Base-by-base conservation (phyloP, 2,888 invertebrate species). In the Ochropacha duplaris region DNA sequence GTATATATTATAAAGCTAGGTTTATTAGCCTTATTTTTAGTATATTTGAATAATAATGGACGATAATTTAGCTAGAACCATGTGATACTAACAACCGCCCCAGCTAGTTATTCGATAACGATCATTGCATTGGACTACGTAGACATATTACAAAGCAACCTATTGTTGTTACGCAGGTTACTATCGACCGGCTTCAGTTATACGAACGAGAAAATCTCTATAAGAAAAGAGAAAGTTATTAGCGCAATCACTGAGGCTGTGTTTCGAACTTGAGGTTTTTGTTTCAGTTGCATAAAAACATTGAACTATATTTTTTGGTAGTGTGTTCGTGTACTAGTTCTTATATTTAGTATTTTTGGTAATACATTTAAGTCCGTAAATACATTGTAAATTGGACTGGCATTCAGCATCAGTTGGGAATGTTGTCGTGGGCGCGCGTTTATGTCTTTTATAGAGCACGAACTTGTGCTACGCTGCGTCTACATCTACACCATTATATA, bases 401-500 rank as follows among this genome's bases (percentile, higher is more conserved):
- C 57, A 56, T 55, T 52, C 54, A 50, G 39, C 49, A 56, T 24
- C 44, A 12, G 58, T 39, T 54, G 26, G 52, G 22, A 52, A 54
- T 50, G 31, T 54, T 57, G 59, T 55, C 39, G 72, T 74, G 72
- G 73, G 76, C 73, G 82, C 75, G 83, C 88, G 88, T 89, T 87
- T 86, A 87, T 77, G 83, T 89, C 88, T 88, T 89, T 88, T 85
- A 68, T 79, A 83, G 68, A 66, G 76, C 70, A 70, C n/a, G 11
- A 55, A 54, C 50, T 50, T 34, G 58, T 56, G 54, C 54, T 14
- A 57, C 54, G 50, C 49, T 50, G 49, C 34, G 50, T 52, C 56
- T 61, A 59, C 49, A 66, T 65, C 61, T 58, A 62, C 70, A 72
- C 65, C n/a, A n/a, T n/a, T n/a, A n/a, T n/a, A n/a, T n/a, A n/a